A percentile compares a stretch with the other conserved stretches of the same genome.
Evolutionary conservation across 1,140 invertebrate species (phyloP).

Genomic region (Drosophila mojavensis): DNA sequence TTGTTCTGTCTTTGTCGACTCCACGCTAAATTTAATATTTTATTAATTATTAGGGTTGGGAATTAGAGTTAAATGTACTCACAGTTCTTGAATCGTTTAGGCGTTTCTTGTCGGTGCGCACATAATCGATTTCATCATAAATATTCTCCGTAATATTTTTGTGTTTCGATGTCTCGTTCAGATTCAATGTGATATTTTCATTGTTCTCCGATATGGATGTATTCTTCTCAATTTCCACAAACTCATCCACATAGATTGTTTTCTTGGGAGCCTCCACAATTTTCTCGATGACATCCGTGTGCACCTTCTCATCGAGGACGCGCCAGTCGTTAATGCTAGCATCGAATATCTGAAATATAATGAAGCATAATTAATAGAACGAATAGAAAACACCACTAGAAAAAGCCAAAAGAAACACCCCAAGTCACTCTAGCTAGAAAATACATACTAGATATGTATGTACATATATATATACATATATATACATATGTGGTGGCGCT

Average conservation of each 20-base stretch:
- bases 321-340: slow-evolving; percentile 84
- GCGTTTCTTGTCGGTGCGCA: slow-evolving; percentile 66
- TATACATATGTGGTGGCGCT: slow-evolving; percentile 12
- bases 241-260: slow-evolving; percentile 82
- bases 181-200: slow-evolving; percentile 74
- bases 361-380: neutral
- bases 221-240: slow-evolving; percentile 83
- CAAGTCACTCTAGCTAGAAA: neutral
- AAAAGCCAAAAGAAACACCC: neutral
- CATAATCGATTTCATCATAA: slow-evolving; percentile 83
- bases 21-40: slow-evolving; percentile 52
- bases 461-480: neutral
- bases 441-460: neutral
- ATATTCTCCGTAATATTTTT: slow-evolving; percentile 82
- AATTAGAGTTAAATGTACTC: slow-evolving; percentile 21
- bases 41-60: too few relatives aligned
- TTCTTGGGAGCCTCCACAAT: slow-evolving; percentile 82
- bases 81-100: slow-evolving; percentile 81
- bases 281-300: slow-evolving; percentile 84
- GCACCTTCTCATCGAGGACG: slow-evolving; percentile 80
- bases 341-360: slow-evolving; percentile 75
- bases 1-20: slow-evolving; percentile 84
- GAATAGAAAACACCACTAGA: slow-evolving; percentile 7
- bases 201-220: slow-evolving; percentile 77
- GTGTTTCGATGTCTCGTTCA: slow-evolving; percentile 80